Base-by-base conservation (phyloP, 2,888 invertebrate genomes). In the Clostera curtula region DNA sequence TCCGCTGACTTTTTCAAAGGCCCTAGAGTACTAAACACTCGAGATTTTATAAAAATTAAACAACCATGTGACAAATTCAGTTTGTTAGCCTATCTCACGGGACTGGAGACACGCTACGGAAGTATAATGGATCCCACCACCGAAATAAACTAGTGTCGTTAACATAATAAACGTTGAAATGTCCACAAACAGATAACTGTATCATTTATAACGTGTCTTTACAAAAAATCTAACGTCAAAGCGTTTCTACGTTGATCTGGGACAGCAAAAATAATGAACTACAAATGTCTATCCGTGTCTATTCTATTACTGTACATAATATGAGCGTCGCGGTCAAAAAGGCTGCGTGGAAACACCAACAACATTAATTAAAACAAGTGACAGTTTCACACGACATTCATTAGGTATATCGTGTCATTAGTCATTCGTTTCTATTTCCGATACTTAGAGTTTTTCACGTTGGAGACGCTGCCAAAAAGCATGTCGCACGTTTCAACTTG, bases 331-430 rank as follows among this genome's bases (percentile, higher is more conserved):
- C 27, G 36, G 43, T 38, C 36, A 27, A 29, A 49, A 52, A 67
- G 58, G 51, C 49, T 50, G 50, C 42, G 37, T 46, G 47, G 49
- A 49, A 54, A 57, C 51, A 42, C 36, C 50, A 42, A 43, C 45
- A 60, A 54, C 63, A 80, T 79, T 80, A 76, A 80, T 80, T 74
- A 72, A 65, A 51, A 29, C 51, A 40, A 52, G 65, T 61, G 79
- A 76, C 79, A 72, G 56, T 61, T 65, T 72, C 75, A 69, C 76
- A 74, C 68, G 75, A 66, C 74, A 58, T 72, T 67, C 70, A 67
- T 72, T 72, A 65, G 57, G 56, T 59, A 58, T 58, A 58, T 53
- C 52, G 38, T 54, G 56, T 67, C 76, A 75, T 82, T 72, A 77
- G 43, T 79, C 76, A 76, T 67, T 36, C 43, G 59, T 49, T 66